A percentile compares a stretch with the other conserved stretches of the same genome.
Evolutionary conservation across 2,113 vertebrate species (phyloP).

Genomic region (Leucoraja erinaceus): DNA sequence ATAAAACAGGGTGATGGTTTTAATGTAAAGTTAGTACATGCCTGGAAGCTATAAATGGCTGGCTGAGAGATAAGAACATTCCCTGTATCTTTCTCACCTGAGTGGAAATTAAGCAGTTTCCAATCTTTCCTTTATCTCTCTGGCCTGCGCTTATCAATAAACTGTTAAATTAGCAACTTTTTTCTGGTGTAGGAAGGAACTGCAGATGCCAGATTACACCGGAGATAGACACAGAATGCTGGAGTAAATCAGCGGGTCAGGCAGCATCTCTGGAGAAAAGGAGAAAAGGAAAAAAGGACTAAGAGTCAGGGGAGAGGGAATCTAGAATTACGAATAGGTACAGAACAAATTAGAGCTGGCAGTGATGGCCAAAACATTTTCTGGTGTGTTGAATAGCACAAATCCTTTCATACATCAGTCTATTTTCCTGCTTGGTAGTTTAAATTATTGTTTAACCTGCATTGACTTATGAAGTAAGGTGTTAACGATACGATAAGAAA

Average conservation of each 20-base stretch:
- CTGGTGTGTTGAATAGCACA: too few relatives aligned
- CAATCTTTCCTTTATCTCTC: background rate
- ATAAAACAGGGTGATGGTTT: background rate
- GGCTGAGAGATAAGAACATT: background rate
- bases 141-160: background rate
- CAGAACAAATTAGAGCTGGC: too few relatives aligned
- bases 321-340: too few relatives aligned
- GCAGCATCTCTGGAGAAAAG: too few relatives aligned
- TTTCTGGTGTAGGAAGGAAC: background rate
- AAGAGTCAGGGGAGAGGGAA: too few relatives aligned
- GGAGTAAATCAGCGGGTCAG: too few relatives aligned
- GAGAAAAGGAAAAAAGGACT: too few relatives aligned
- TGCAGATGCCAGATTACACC: too few relatives aligned
- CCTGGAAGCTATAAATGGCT: background rate
- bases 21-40: background rate
- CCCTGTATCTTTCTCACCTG: background rate
- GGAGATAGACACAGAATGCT: too few relatives aligned
- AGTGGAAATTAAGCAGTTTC: too few relatives aligned
- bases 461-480: background rate
- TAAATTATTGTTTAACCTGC: background rate
- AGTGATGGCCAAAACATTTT: background rate
- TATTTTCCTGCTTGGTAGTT: background rate
- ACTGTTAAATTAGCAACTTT: background rate
- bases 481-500: too few relatives aligned
- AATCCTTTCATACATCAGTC: too few relatives aligned